Percentiles rank a stretch among this genome's conserved stretches.
phyloP scores from a whole-genome alignment of 2,797 vertebrate species.

The Notolepis coatsorum region DNA sequence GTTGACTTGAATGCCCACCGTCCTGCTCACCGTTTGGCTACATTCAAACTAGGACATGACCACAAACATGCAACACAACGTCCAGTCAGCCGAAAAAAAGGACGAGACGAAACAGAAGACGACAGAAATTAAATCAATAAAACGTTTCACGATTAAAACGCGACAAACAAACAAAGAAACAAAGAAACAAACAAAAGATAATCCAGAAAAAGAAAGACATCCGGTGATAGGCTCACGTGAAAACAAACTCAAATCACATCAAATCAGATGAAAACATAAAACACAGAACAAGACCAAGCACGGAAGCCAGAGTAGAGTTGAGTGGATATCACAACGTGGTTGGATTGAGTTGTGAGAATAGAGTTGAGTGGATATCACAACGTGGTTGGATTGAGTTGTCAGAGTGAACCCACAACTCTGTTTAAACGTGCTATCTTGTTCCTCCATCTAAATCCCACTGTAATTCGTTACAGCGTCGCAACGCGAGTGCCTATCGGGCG shows the following conservation, averaged over 20 bases:
- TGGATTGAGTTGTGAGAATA: conserved; percentile 6
- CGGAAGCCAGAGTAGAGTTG: conserved; percentile 32
- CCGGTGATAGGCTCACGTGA: conserved; percentile 35
- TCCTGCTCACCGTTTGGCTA: conserved; percentile 81
- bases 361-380: conserved; percentile 71
- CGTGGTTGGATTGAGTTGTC: conserved; percentile 7
- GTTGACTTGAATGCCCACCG: conserved; percentile 77
- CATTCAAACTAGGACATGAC: conserved; percentile 82
- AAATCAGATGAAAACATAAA: conserved; percentile 32
- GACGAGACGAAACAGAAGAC: conserved; percentile 50
- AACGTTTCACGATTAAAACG: conserved; percentile 27
- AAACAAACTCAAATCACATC: conserved; percentile 52
- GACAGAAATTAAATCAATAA: conserved; percentile 63
- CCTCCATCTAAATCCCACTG: conserved; percentile 4
- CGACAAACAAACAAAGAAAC: neutral
- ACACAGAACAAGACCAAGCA: conserved; percentile 39
- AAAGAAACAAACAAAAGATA: conserved; percentile 16
- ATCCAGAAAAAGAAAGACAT: conserved; percentile 37
- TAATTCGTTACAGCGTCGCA: conserved; percentile 21
- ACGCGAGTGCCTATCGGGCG: conserved; percentile 30
- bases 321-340: conserved; percentile 68
- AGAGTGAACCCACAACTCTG: conserved; percentile 15
- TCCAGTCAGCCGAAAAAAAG: conserved; percentile 61
- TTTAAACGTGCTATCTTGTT: conserved; percentile 1
- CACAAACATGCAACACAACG: conserved; percentile 78